Conservation (phyloP, 2,888 invertebrate genomes). For the Lypha dubia region DNA sequence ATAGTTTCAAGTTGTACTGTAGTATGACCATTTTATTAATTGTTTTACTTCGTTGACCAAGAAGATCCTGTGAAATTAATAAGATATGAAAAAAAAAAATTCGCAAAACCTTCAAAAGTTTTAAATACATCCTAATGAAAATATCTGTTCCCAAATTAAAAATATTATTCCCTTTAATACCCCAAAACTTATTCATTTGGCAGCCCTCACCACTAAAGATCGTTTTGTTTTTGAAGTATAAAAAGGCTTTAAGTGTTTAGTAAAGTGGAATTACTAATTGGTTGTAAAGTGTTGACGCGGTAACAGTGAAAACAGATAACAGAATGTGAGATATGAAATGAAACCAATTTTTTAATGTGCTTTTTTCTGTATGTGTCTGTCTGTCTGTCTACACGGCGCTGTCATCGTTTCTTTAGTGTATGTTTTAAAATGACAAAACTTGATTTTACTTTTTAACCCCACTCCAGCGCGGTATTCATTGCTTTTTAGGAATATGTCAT, state of each 20-base stretch:
- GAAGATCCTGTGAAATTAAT: too few species aligned
- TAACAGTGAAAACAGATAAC: slow-evolving; percentile 58
- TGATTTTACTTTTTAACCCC: slow-evolving; percentile 11
- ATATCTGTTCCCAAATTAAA: too few species aligned
- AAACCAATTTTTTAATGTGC: slow-evolving; percentile 42
- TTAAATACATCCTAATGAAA: background rate
- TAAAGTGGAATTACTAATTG: slow-evolving; percentile 73
- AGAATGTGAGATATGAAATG: slow-evolving; percentile 56
- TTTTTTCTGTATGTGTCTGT: background rate
- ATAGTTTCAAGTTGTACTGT: too few species aligned
- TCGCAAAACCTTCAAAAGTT: too few species aligned
- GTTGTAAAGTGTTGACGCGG: slow-evolving; percentile 72
- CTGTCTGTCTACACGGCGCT: too few species aligned
- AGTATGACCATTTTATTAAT: too few species aligned
- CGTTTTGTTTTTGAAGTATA: slow-evolving; percentile 31
- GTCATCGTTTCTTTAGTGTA: background rate
- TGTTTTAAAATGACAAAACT: slow-evolving; percentile 42
- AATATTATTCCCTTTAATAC: background rate
- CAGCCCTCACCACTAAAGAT: background rate
- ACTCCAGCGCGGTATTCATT: too few species aligned
- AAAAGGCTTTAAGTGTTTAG: slow-evolving; percentile 70
- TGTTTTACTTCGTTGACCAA: too few species aligned
- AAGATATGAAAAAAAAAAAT: too few species aligned
- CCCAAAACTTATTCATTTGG: background rate
- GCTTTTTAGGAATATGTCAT: slow-evolving; percentile 17